Base-by-base conservation (phyloP, 2,888 invertebrate species). In the Catonia carolina region DNA sequence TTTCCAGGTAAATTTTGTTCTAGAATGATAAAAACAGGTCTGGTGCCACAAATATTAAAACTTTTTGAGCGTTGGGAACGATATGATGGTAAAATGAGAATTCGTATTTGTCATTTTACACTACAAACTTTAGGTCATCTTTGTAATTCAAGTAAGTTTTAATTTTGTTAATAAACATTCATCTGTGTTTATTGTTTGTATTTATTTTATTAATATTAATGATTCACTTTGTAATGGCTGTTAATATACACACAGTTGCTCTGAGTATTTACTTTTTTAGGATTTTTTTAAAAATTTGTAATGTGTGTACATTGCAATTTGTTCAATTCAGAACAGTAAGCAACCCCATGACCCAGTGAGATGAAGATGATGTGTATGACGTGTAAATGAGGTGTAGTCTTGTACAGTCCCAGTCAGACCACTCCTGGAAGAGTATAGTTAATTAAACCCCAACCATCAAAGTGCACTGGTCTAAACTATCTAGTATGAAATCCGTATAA, bases 11-110 rank as follows among this genome's bases (percentile, higher is more conserved):
- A 78, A 67, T 81, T 80, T 75, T 81, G 81, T 73, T 77, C 76
- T 71, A 80, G 80, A 73, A 78, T 82, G 68, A 77, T 80, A 67
- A 81, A 81, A 74, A 76, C 77, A 66, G 79, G 80, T 62, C 75
- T 81, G 64, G 75, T 78, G 66, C 73, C 74, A 67, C 73, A 78
- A 64, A 70, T 82, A 59, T 75, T 81, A 69, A 74, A 79, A 62
- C 76, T 81, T 66, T 80, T 82, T 72, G 81, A 81, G 69, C 74
- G 79, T 37, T 81, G 82, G 81, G 81, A 82, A 62, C 77, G 78
- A 68, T 81, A 78, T 71, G 81, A 81, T 66, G 80, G 81, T 8
- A 79, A 78, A 69, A 76, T 80, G 73, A 74, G 79, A 62, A 73
- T 81, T 64, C 81, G 80, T 74, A 79, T 82, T 64, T 79, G 78